These are phyloP conservation scores for Urocyon cinereoargenteus DNA, from an alignment of 2,797 vertebrate genomes.

Conservation along the genomic window DNA sequence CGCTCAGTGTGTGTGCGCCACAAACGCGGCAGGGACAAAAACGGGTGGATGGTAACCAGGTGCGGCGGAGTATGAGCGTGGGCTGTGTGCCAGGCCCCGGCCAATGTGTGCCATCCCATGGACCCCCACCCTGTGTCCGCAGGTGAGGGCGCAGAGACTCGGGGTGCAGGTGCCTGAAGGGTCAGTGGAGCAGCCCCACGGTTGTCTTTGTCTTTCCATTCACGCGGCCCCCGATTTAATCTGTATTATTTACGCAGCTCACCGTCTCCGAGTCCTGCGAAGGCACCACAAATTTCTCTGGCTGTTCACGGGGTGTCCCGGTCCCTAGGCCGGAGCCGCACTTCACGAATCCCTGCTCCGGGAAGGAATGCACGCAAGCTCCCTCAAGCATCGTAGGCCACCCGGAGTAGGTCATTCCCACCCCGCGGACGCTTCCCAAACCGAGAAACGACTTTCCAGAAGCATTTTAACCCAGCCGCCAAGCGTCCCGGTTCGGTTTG, in stretches of 20 bases:
- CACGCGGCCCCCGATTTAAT: accelerated
- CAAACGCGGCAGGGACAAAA: background rate
- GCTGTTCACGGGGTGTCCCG: accelerated
- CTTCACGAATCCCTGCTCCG: background rate
- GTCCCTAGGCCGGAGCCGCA: background rate
- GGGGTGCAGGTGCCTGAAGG: background rate
- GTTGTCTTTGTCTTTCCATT: accelerated
- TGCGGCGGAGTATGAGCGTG: accelerated
- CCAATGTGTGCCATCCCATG: accelerated
- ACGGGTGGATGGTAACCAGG: accelerated
- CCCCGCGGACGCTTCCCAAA: background rate
- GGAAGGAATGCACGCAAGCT: accelerated
- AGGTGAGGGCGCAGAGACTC: background rate
- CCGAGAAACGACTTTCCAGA: background rate
- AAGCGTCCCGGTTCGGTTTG: background rate
- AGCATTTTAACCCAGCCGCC: background rate
- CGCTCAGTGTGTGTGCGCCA: background rate
- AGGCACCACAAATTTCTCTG: no score
- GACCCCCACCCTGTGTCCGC: accelerated
- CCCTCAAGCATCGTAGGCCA: accelerated
- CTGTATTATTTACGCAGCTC: background rate
- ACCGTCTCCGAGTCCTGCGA: accelerated
- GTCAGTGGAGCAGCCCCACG: accelerated
- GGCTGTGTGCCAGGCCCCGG: accelerated
- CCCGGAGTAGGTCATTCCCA: accelerated